These are phyloP conservation scores for Platichthys flesus DNA, from an alignment of 2,113 vertebrate genomes.

Conservation along the genomic window DNA sequence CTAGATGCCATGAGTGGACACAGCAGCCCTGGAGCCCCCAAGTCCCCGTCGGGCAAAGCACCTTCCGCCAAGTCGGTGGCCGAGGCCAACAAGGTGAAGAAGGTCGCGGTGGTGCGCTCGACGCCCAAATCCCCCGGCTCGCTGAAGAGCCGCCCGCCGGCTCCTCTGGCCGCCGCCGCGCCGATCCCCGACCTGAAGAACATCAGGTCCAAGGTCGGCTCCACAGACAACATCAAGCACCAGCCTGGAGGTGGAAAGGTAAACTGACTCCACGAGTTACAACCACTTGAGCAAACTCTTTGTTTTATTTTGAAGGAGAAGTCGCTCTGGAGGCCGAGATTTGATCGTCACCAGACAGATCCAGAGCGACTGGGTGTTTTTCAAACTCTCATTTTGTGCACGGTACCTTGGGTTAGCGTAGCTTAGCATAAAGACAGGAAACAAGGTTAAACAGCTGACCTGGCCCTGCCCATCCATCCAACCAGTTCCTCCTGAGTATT, in stretches of 20 bases:
- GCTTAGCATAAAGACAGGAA: too few relatives aligned
- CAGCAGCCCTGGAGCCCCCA: constrained; percentile 94
- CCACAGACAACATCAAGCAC: constrained; percentile 95
- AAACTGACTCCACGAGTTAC: background rate
- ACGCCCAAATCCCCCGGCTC: constrained; percentile 94
- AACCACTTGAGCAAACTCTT: too few relatives aligned
- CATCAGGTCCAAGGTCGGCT: constrained; percentile 93
- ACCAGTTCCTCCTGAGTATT: too few relatives aligned
- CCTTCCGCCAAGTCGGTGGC: constrained; percentile 83
- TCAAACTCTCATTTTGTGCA: too few relatives aligned
- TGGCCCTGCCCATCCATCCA: too few relatives aligned
- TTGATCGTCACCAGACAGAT: too few relatives aligned
- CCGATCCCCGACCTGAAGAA: constrained; percentile 96
- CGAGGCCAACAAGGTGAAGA: constrained; percentile 92
- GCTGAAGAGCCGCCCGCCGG: constrained; percentile 87
- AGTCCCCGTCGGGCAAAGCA: constrained; percentile 91
- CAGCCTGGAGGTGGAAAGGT: constrained; percentile 97
- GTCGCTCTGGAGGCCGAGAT: too few relatives aligned
- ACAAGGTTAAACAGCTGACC: too few relatives aligned
- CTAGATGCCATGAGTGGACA: constrained; percentile 89
- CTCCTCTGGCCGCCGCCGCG: constrained; percentile 75
- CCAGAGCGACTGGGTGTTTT: too few relatives aligned
- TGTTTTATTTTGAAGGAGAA: too few relatives aligned
- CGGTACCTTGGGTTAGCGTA: too few relatives aligned
- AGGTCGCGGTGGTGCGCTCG: constrained; percentile 94